These are phyloP conservation scores for Phenganax marumi DNA, from an alignment of 92 coral and sea anemone genomes.

Conservation along the genomic window DNA sequence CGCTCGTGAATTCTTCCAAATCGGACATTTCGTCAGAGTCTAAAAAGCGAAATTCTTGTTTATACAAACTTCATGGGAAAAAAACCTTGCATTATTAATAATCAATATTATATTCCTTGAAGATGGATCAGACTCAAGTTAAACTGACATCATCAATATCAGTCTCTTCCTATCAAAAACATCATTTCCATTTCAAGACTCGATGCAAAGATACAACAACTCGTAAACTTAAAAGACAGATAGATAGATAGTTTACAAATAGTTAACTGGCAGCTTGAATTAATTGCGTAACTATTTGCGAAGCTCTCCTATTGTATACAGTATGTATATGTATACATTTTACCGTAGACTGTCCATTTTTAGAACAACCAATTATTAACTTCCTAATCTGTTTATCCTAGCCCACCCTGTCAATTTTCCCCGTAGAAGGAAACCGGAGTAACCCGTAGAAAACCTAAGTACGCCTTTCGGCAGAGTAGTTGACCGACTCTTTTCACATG, in stretches of 20 bases:
- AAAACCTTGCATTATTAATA: too few relatives aligned
- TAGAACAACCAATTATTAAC: background rate
- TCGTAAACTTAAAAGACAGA: background rate
- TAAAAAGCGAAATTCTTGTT: background rate
- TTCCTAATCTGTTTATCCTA: too few relatives aligned
- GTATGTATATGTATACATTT: too few relatives aligned
- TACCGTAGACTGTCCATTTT: too few relatives aligned
- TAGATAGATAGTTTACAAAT: background rate
- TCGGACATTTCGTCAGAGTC: slow-evolving; percentile 32
- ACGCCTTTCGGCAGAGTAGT: too few relatives aligned
- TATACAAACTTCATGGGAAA: background rate
- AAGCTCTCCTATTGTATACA: too few relatives aligned
- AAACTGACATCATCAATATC: slow-evolving; percentile 28
- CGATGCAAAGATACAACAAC: background rate
- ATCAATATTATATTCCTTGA: background rate
- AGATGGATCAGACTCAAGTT: slow-evolving; percentile 20
- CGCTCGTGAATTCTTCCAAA: slow-evolving; percentile 26
- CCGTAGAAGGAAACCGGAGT: too few relatives aligned
- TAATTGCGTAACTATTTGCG: too few relatives aligned
- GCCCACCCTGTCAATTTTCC: too few relatives aligned
- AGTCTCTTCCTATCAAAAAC: slow-evolving; percentile 47
- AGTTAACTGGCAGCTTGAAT: too few relatives aligned
- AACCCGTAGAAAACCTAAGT: too few relatives aligned
- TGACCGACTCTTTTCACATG: too few relatives aligned
- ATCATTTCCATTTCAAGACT: slow-evolving; percentile 28